A percentile compares a stretch with the other conserved stretches of the same genome.
Conservation (phyloP, 2,797 vertebrate genomes). For the Sebastes diploproa region DNA sequence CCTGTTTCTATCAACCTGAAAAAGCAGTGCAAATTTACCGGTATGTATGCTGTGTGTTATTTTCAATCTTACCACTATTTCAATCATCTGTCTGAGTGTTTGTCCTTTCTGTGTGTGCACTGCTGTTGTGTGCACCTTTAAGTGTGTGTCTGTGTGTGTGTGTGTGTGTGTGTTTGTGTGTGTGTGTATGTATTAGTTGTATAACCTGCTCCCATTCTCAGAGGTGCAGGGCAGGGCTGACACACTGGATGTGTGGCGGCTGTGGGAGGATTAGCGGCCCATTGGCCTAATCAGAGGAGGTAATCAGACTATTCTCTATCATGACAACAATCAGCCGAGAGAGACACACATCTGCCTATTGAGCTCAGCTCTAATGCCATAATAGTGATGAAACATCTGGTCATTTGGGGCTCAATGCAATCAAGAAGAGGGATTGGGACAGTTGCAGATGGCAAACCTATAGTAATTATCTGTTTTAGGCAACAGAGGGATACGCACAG, state of each 20-base stretch:
- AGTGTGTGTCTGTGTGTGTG: background rate
- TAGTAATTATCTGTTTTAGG: conserved; percentile 64
- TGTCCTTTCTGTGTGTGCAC: background rate
- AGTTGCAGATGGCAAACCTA: conserved; percentile 79
- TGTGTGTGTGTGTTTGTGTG: too few species aligned
- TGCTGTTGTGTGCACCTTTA: background rate
- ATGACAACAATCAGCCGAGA: conserved; percentile 78
- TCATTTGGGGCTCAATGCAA: conserved; percentile 78
- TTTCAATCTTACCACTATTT: background rate
- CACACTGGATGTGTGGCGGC: conserved; percentile 49
- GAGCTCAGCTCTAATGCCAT: conserved; percentile 83
- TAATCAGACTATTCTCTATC: conserved; percentile 79
- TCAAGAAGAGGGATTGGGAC: conserved; percentile 78
- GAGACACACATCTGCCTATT: conserved; percentile 84
- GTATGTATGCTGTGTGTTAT: background rate
- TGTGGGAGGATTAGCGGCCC: conserved; percentile 67
- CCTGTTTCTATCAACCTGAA: background rate
- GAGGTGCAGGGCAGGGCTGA: conserved; percentile 32
- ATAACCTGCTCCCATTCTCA: conserved; percentile 49
- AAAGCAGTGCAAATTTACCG: background rate
- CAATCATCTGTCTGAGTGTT: background rate
- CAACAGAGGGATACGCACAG: conserved; percentile 26
- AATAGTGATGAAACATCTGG: conserved; percentile 86
- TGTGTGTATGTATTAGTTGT: conserved; percentile 9
- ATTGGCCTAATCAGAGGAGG: conserved; percentile 78